A percentile compares a stretch with the other conserved stretches of the same genome.
These are phyloP conservation scores for Agonopterix arenella DNA, from an alignment of 2,888 invertebrate genomes.

Conservation along the genomic window DNA sequence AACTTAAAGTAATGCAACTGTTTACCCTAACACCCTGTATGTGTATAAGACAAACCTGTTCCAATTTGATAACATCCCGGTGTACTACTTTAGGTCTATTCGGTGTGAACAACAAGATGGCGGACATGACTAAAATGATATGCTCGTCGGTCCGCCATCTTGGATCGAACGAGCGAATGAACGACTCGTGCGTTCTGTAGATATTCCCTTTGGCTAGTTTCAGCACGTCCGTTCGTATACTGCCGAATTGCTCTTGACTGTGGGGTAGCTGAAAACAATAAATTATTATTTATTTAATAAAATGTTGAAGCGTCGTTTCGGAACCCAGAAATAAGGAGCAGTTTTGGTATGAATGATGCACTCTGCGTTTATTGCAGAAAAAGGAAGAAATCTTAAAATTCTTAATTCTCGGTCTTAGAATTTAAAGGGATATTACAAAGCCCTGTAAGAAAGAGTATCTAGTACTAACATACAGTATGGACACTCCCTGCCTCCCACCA, in stretches of 20 bases:
- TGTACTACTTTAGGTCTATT: slow-evolving; percentile 88
- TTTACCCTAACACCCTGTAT: too few relatives aligned
- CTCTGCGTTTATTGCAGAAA: too few relatives aligned
- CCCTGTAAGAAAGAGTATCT: too few relatives aligned
- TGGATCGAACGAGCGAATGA: slow-evolving; percentile 90
- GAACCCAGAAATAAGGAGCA: too few relatives aligned
- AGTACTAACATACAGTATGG: too few relatives aligned
- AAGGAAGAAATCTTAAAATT: too few relatives aligned
- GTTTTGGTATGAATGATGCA: too few relatives aligned
- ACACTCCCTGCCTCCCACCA: too few relatives aligned
- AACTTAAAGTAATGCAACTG: too few relatives aligned
- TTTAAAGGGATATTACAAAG: too few relatives aligned
- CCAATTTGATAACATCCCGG: slow-evolving; percentile 88
- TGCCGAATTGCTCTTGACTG: slow-evolving; percentile 83
- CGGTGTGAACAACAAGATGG: slow-evolving; percentile 93
- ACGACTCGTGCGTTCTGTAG: slow-evolving; percentile 89
- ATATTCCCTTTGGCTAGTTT: slow-evolving; percentile 94
- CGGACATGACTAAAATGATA: slow-evolving; percentile 93
- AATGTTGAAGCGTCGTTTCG: too few relatives aligned
- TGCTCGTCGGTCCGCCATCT: slow-evolving; percentile 92
- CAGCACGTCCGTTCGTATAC: slow-evolving; percentile 91
- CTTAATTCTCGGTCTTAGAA: too few relatives aligned
- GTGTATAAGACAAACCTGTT: slow-evolving; percentile 80
- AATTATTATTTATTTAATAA: not conserved
- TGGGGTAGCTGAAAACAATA: slow-evolving; percentile 81